A percentile compares a stretch with the other conserved stretches of the same genome.
Evolutionary conservation across 2,113 vertebrate genomes (phyloP).

Genomic region (Euleptes europaea): DNA sequence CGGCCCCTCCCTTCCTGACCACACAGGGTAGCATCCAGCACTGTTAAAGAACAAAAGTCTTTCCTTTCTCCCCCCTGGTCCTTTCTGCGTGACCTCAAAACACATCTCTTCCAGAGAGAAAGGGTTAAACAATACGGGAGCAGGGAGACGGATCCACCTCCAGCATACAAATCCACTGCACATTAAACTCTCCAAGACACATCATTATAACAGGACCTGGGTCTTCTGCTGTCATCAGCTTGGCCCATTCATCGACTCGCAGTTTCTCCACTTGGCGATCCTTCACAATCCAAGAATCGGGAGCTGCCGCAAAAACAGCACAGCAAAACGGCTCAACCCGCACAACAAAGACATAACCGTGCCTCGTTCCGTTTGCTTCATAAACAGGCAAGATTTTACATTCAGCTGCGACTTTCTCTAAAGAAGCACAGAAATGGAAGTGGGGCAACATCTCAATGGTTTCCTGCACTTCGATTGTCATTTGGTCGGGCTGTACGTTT

Average conservation of each 20-base stretch:
- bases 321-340: slow-evolving; percentile 48
- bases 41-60: too few species aligned
- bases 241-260: slow-evolving; percentile 17
- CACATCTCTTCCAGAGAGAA: too few species aligned
- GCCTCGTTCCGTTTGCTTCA: background rate
- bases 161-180: too few species aligned
- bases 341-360: slow-evolving; percentile 25
- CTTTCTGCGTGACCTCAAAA: too few species aligned
- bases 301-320: slow-evolving; percentile 31
- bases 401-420: background rate
- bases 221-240: slow-evolving; percentile 22
- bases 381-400: slow-evolving; percentile 24
- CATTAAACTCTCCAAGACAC: too few species aligned
- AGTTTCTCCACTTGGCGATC: background rate
- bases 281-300: slow-evolving; percentile 43
- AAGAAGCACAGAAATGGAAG: slow-evolving; percentile 23
- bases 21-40: too few species aligned
- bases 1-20: too few species aligned
- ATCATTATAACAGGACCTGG: slow-evolving; percentile 23
- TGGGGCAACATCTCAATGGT: slow-evolving; percentile 5
- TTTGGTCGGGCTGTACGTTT: background rate
- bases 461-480: background rate
- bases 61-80: too few species aligned
- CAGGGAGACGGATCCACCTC: too few species aligned
- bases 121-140: too few species aligned